Conservation (phyloP, 2,888 invertebrate species). For the Thereva nobilitata region DNA sequence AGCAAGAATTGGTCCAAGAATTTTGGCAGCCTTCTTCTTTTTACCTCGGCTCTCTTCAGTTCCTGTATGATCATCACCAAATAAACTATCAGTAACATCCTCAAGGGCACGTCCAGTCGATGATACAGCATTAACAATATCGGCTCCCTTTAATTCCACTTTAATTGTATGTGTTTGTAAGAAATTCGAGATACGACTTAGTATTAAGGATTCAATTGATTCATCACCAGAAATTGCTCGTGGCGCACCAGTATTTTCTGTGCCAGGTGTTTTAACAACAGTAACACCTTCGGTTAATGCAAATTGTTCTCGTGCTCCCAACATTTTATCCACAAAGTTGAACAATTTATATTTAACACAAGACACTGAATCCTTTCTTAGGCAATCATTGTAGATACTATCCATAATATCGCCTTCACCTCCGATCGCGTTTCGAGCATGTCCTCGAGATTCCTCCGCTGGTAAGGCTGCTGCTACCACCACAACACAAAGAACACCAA, state of each 20-base stretch:
- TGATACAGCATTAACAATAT: slow-evolving; percentile 78
- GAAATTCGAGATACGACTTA: slow-evolving; percentile 74
- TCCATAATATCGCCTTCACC: slow-evolving; percentile 77
- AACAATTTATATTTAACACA: slow-evolving; percentile 87
- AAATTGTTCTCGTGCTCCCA: slow-evolving; percentile 79
- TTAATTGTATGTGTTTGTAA: slow-evolving; percentile 80
- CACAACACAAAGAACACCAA: slow-evolving; percentile 62
- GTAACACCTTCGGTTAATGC: slow-evolving; percentile 82
- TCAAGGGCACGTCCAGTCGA: slow-evolving; percentile 80
- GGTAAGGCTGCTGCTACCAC: slow-evolving; percentile 70
- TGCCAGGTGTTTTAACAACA: slow-evolving; percentile 74
- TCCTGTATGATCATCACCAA: slow-evolving; percentile 62
- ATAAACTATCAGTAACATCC: slow-evolving; percentile 69
- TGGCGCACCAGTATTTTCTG: slow-evolving; percentile 72
- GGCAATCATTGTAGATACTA: slow-evolving; percentile 75
- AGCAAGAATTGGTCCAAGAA: slow-evolving; percentile 76
- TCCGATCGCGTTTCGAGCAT: slow-evolving; percentile 65
- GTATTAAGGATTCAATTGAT: slow-evolving; percentile 67
- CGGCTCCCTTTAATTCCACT: slow-evolving; percentile 82
- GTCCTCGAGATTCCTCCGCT: slow-evolving; percentile 68
- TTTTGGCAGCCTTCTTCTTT: slow-evolving; percentile 80
- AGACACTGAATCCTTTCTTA: slow-evolving; percentile 80
- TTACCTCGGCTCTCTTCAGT: slow-evolving; percentile 76
- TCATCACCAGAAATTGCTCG: slow-evolving; percentile 70
- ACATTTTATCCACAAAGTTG: slow-evolving; percentile 83